phyloP scores from a whole-genome alignment of 2,888 invertebrate species.

The Autographa pulchrina region DNA sequence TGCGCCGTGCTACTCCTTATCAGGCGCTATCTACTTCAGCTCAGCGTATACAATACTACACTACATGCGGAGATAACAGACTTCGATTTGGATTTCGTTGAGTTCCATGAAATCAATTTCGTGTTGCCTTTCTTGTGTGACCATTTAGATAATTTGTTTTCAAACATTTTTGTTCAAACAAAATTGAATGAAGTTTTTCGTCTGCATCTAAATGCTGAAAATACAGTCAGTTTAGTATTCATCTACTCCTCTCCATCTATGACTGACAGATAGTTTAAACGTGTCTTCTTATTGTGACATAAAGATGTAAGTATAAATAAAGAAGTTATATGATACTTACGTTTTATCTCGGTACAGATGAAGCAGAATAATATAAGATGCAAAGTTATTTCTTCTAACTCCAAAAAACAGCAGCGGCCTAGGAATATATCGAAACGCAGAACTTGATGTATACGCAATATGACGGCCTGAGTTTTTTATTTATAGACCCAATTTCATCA shows the following conservation, averaged over 20 bases:
- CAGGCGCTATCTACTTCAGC: constrained; percentile 57
- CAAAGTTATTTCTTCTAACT: constrained; percentile 32
- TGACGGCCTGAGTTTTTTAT: constrained; percentile 58
- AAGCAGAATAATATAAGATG: neutral
- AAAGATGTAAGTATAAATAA: neutral
- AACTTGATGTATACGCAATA: constrained; percentile 57
- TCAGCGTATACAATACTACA: constrained; percentile 45
- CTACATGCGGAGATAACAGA: constrained; percentile 52
- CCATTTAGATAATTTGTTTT: constrained; percentile 30
- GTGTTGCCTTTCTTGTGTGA: constrained; percentile 34
- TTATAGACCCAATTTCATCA: constrained; percentile 71
- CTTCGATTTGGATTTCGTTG: constrained; percentile 52
- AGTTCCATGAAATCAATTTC: constrained; percentile 50
- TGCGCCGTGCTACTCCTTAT: constrained; percentile 56
- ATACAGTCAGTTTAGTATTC: no score
- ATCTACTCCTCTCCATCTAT: no score
- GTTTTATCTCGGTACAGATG: neutral
- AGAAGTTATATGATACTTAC: neutral
- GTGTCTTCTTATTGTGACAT: neutral
- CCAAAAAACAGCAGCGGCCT: constrained; percentile 31
- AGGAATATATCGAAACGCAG: constrained; percentile 47
- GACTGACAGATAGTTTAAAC: neutral
- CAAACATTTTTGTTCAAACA: neutral
- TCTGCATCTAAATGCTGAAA: neutral
- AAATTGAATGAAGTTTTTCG: constrained; percentile 4